Base-by-base conservation (phyloP, 2,888 invertebrate species). In the Agriopis leucophaearia region DNA sequence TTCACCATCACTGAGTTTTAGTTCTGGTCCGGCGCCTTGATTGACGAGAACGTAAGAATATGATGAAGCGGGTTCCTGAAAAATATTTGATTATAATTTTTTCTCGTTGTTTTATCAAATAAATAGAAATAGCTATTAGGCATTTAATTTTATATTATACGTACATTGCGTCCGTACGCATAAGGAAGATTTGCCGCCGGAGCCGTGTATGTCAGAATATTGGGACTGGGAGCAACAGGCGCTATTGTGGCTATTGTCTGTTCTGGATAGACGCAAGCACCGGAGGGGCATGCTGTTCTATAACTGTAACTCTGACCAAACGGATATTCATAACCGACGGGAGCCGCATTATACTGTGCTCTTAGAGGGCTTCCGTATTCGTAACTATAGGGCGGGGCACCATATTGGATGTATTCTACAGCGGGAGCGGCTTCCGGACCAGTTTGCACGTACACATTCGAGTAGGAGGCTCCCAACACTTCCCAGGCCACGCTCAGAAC, bases 11-110 rank as follows among this genome's bases (percentile, higher is more conserved):
- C 95, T 93, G 15, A 87, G 81, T 77, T 90, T 90, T 81, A 94
- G 94, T 16, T 89, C 76, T 95, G 94, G 69, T 38, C 95, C 95
- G 18, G 95, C 95, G 67, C 88, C 85, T 62, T 92, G 91, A 73
- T 95, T 95, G 72, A 93, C 90, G 1, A 95, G 94, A 42, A 93
- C 88, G 74, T 95, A 95, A 6, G 93, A 92, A 76, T 94, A 95
- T 79, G 92, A 94, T 8, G 85, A 82, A 9, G 78, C 67, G 12
- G 80, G 63, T 10, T 84, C 85, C 92, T 91, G 64, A 40, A 74
- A 56, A 57, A 47, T 56, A 18, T 18, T 0, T 35, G 6, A 0
- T 8, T 36, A 4, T 2, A 8, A 35, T 36, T n/a, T 13, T 35
- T 8, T 50, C 7, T 50, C 9, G 7, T 8, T 36, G 12, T 36